Evolutionary conservation across 2,888 invertebrate species (phyloP).

Genomic region (Siphlonurus alternatus): DNA sequence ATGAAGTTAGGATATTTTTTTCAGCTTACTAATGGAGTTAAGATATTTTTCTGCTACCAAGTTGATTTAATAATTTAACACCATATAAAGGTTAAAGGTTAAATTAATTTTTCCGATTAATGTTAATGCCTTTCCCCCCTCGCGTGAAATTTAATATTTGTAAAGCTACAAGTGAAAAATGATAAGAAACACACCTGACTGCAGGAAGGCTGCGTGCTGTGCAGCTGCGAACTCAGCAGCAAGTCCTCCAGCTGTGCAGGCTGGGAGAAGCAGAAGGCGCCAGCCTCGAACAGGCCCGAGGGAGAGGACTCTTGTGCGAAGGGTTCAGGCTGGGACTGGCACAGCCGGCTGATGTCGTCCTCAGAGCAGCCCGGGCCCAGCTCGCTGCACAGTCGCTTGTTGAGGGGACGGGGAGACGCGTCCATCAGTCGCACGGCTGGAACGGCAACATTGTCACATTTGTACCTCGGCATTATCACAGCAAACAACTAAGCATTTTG

Average conservation of each 20-base stretch:
- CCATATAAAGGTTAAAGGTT: too few species aligned
- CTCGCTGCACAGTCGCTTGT: conserved; percentile 16
- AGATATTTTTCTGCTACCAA: too few species aligned
- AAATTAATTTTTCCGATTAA: too few species aligned
- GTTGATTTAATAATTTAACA: too few species aligned
- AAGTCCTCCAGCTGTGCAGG: conserved; percentile 70
- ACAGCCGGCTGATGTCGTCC: conserved; percentile 24
- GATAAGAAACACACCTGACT: conserved; percentile 24
- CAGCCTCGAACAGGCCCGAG: conserved; percentile 18
- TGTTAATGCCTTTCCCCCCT: too few species aligned
- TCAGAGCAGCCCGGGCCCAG: conserved; percentile 14
- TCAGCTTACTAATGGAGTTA: too few species aligned
- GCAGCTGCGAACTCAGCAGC: conserved; percentile 51
- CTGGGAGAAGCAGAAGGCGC: conserved; percentile 64
- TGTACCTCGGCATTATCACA: too few species aligned
- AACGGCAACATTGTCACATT: too few species aligned
- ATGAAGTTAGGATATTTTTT: too few species aligned
- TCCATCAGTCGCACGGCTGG: not conserved
- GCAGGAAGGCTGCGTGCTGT: conserved; percentile 32
- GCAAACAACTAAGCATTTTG: too few species aligned
- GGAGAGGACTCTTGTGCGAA: conserved; percentile 23
- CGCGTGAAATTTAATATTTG: too few species aligned
- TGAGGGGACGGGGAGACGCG: conserved; percentile 13
- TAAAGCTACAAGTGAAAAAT: too few species aligned
- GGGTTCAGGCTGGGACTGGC: conserved; percentile 29